Evolutionary conservation across 2,888 invertebrate species (phyloP).

Genomic region (Portevinia maculata): DNA sequence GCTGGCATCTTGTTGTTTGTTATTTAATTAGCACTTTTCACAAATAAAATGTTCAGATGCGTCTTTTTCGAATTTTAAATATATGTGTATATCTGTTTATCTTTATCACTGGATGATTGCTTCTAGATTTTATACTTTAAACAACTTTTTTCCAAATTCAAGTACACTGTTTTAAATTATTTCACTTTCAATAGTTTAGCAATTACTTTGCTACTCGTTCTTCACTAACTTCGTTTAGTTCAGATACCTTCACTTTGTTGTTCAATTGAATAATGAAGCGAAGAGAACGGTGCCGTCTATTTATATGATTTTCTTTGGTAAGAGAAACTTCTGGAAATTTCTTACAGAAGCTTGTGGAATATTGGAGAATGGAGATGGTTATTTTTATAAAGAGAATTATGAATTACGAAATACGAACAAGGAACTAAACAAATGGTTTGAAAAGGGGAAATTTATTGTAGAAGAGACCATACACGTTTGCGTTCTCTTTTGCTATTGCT

Average conservation of each 20-base stretch:
- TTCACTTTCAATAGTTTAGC: neutral
- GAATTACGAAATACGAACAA: neutral
- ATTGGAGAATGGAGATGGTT: neutral
- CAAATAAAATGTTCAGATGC: neutral
- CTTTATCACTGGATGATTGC: neutral
- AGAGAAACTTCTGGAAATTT: constrained; percentile 14
- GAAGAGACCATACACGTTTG: neutral
- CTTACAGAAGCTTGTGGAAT: neutral
- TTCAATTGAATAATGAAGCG: constrained; percentile 15
- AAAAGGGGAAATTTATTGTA: neutral
- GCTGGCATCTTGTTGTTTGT: constrained; percentile 83
- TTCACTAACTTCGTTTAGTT: neutral
- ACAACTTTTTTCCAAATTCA: neutral
- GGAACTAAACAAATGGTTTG: neutral
- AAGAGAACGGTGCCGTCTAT: constrained; percentile 1
- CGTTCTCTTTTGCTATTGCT: no score
- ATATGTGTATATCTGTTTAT: no score
- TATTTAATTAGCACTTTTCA: neutral
- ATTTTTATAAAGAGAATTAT: neutral
- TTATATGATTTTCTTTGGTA: constrained; percentile 5
- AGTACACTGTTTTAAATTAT: neutral
- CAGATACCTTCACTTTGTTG: constrained; percentile 1
- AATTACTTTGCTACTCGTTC: neutral
- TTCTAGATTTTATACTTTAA: no score
- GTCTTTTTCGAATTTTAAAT: no score